Percentiles rank a stretch among this genome's conserved stretches.
Conservation (phyloP, 2,888 invertebrate genomes). For the Lumbricus terrestris region DNA sequence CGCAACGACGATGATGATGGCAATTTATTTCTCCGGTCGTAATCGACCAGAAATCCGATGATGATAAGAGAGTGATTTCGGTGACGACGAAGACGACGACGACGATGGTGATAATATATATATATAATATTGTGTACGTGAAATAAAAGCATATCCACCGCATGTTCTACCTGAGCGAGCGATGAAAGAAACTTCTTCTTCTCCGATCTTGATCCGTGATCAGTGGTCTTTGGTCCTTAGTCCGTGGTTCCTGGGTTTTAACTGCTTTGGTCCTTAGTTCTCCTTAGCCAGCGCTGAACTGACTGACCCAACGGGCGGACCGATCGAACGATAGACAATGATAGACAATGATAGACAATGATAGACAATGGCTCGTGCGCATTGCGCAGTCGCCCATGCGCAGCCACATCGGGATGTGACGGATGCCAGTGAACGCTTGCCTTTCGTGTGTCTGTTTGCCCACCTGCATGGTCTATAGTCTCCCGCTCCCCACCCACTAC, state of each 20-base stretch:
- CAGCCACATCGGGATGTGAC: not conserved
- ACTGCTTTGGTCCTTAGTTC: not conserved
- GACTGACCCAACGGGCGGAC: not conserved
- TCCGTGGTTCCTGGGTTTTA: too few species aligned
- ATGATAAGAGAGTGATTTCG: too few species aligned
- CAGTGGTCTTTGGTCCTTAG: not conserved
- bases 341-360: not conserved
- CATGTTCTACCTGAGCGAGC: not conserved
- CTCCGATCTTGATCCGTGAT: too few species aligned
- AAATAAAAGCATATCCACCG: not conserved
- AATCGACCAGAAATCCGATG: too few species aligned
- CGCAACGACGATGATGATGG: too few species aligned
- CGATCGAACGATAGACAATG: not conserved
- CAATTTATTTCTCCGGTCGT: not conserved
- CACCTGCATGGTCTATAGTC: not conserved
- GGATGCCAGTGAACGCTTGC: not conserved
- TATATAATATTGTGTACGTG: not conserved
- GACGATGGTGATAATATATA: not conserved
- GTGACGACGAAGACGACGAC: not conserved
- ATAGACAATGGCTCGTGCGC: not conserved
- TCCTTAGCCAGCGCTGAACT: not conserved
- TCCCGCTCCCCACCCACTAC: not conserved
- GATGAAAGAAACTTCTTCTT: too few species aligned
- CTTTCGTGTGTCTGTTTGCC: not conserved
- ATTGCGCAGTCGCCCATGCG: not conserved